A percentile compares a stretch with the other conserved stretches of the same genome.
Evolutionary conservation across 1,140 invertebrate species (phyloP).

Genomic region (Venturia canescens): DNA sequence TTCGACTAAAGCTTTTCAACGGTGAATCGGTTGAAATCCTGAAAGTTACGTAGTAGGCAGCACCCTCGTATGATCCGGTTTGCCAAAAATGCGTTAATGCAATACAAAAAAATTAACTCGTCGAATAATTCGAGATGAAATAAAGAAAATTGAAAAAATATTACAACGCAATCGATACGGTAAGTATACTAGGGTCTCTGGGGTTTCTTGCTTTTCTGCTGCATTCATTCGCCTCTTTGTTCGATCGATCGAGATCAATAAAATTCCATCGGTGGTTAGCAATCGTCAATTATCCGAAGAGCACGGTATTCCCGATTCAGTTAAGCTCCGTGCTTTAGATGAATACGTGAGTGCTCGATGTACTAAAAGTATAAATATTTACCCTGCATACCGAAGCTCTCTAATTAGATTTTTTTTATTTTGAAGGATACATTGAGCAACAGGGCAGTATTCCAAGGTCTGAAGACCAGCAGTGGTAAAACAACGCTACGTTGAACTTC

Average conservation of each 20-base stretch:
- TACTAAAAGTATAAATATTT: too few relatives aligned
- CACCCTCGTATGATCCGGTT: too few relatives aligned
- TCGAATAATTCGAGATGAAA: background rate
- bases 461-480: background rate
- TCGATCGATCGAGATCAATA: conserved; percentile 72
- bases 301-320: conserved; percentile 52
- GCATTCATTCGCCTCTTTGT: conserved; percentile 72
- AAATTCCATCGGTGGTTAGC: conserved; percentile 69
- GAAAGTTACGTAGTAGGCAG: too few relatives aligned
- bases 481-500: background rate
- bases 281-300: conserved; percentile 57
- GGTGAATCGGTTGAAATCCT: too few relatives aligned
- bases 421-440: conserved; percentile 46
- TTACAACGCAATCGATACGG: conserved; percentile 72
- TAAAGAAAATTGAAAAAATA: background rate
- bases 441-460: background rate
- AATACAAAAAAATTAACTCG: too few relatives aligned
- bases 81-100: too few relatives aligned
- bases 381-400: background rate
- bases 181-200: conserved; percentile 73
- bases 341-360: conserved; percentile 67
- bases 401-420: conserved; percentile 7
- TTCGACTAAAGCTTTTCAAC: too few relatives aligned
- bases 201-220: conserved; percentile 75
- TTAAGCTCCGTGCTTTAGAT: conserved; percentile 63